phyloP scores from a whole-genome alignment of 2,113 vertebrate species.

The Halichoeres trimaculatus region DNA sequence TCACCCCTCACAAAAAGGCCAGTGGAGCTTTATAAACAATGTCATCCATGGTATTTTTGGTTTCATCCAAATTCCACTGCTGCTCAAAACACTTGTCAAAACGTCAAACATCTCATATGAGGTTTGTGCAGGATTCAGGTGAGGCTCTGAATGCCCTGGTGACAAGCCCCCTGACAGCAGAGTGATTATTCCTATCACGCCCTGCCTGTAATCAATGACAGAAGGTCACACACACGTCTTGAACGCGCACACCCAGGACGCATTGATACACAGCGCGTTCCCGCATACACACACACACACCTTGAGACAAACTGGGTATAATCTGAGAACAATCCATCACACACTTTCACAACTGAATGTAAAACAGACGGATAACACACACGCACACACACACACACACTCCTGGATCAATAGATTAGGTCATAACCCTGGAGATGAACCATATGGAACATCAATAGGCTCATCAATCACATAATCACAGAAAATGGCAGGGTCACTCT shows the following conservation, averaged over 20 bases:
- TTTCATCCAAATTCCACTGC: conserved; percentile 36
- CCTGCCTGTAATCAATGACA: conserved; percentile 67
- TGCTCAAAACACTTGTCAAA: conserved; percentile 36
- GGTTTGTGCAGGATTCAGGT: conserved; percentile 48
- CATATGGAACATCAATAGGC: conserved; percentile 71
- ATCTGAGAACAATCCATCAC: not conserved
- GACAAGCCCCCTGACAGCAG: conserved; percentile 31
- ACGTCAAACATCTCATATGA: conserved; percentile 45
- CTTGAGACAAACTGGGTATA: not conserved
- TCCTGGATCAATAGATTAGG: conserved; percentile 55
- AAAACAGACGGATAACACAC: conserved; percentile 27
- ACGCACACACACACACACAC: not conserved
- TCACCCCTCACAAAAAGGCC: no score
- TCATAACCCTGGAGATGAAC: conserved; percentile 62
- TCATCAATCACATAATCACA: conserved; percentile 73
- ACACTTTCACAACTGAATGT: not conserved
- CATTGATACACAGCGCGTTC: conserved; percentile 9
- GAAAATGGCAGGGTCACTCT: conserved; percentile 54
- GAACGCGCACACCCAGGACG: conserved; percentile 10
- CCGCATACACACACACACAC: conserved; percentile 16
- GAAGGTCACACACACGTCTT: conserved; percentile 64
- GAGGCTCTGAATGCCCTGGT: conserved; percentile 17
- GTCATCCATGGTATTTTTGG: conserved; percentile 28
- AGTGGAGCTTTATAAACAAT: not conserved
- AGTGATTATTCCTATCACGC: conserved; percentile 69